Conservation (phyloP, 2,113 vertebrate species). For the Hippocampus zosterae region DNA sequence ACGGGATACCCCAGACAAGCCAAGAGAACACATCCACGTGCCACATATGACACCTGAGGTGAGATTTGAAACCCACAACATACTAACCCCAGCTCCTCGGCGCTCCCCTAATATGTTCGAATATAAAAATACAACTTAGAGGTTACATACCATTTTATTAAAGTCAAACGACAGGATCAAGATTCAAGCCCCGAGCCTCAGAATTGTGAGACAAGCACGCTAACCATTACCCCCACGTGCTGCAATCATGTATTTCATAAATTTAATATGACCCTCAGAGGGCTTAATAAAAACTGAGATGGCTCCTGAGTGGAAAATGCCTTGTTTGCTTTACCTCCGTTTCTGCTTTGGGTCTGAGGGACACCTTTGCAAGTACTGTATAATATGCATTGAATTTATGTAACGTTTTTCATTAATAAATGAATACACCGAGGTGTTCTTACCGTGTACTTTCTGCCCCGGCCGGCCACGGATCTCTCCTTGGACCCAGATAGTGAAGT, state of each 20-base stretch:
- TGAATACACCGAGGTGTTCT: conserved; percentile 38
- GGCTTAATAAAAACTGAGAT: background rate
- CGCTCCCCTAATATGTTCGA: background rate
- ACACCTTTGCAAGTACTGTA: background rate
- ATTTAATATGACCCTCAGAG: background rate
- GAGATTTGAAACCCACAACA: background rate
- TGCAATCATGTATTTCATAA: background rate
- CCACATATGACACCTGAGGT: background rate
- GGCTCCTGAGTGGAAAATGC: background rate
- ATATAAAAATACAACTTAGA: background rate
- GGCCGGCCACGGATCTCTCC: conserved; percentile 83
- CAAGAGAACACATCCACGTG: background rate
- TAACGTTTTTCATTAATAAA: background rate
- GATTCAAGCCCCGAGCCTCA: background rate
- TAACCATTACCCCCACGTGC: background rate
- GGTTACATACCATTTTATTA: background rate
- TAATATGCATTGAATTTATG: background rate
- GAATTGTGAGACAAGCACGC: background rate
- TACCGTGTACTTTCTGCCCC: conserved; percentile 94
- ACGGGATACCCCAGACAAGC: too few relatives aligned
- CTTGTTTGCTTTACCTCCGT: background rate
- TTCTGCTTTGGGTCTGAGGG: background rate
- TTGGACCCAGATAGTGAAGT: conserved; percentile 94
- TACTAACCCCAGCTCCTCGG: background rate
- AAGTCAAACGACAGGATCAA: background rate